Evolutionary conservation across 2,888 invertebrate genomes (phyloP).

Genomic region (Ecliptopera silaceata): DNA sequence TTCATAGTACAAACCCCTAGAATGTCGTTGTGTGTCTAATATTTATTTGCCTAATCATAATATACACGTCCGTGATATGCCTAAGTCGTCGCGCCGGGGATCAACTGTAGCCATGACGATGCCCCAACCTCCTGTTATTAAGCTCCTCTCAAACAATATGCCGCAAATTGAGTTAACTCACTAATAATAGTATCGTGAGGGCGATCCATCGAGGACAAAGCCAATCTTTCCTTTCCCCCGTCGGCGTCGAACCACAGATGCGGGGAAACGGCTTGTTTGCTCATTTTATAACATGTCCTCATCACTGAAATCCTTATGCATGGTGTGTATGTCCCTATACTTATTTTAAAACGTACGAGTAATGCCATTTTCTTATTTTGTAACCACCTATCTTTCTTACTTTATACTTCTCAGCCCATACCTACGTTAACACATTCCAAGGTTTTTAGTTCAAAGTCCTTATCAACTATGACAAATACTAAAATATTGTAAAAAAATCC

Average conservation of each 20-base stretch:
- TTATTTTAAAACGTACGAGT: no score
- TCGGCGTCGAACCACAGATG: conserved; percentile 28
- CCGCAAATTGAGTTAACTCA: conserved; percentile 82
- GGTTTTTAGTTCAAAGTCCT: no score
- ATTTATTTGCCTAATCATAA: no score
- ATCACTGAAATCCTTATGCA: not conserved
- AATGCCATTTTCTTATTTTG: no score
- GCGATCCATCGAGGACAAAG: conserved; percentile 68
- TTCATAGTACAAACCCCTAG: no score
- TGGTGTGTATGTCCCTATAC: no score
- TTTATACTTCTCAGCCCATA: no score
- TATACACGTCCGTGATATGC: conserved; percentile 25
- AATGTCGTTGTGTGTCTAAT: no score
- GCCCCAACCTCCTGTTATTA: conserved; percentile 77
- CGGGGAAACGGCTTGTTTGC: conserved; percentile 2
- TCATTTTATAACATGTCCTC: not conserved
- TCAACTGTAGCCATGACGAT: conserved; percentile 73
- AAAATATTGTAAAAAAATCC: no score
- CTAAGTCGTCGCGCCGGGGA: conserved; percentile 43
- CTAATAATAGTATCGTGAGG: conserved; percentile 80
- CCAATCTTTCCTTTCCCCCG: conserved; percentile 67
- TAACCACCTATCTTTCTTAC: no score
- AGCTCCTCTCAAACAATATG: conserved; percentile 81
- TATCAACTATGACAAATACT: no score
- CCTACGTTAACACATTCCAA: no score